Evolutionary conservation across 2,888 invertebrate species (phyloP).

Genomic region (Eupithecia tripunctaria): DNA sequence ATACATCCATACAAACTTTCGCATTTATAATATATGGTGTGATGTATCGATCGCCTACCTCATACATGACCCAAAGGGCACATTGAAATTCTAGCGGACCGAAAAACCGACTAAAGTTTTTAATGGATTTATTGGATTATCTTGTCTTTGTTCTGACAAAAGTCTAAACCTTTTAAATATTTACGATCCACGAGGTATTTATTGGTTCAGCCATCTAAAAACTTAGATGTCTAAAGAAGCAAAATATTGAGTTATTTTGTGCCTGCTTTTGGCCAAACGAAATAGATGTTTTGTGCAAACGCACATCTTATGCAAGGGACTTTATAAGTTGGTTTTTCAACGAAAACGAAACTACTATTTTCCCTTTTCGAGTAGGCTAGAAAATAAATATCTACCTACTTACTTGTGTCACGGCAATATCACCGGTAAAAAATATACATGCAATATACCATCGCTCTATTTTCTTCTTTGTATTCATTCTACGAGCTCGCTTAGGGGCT

Average conservation of each 20-base stretch:
- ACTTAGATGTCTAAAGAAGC: constrained; percentile 27
- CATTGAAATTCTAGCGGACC: constrained; percentile 30
- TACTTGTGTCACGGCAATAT: constrained; percentile 12
- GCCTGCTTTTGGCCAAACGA: too few relatives aligned
- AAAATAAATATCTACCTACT: not conserved
- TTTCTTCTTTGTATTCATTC: constrained; percentile 56
- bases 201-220: constrained; percentile 21
- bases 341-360: too few relatives aligned
- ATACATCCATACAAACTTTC: too few relatives aligned
- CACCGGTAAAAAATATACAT: constrained; percentile 17
- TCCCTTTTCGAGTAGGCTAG: too few relatives aligned
- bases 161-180: constrained; percentile 44
- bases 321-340: too few relatives aligned
- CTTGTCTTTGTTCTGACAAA: constrained; percentile 44
- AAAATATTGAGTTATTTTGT: constrained; percentile 8
- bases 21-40: too few relatives aligned
- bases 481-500: constrained; percentile 56
- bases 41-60: not conserved
- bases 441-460: constrained; percentile 43
- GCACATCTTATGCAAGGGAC: too few relatives aligned
- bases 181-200: constrained; percentile 31
- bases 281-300: too few relatives aligned
- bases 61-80: constrained; percentile 23
- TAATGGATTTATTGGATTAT: constrained; percentile 51
- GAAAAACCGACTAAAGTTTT: constrained; percentile 46